A percentile compares a stretch with the other conserved stretches of the same genome.
Evolutionary conservation across 2,797 vertebrate genomes (phyloP).

Genomic region (Phataginus tetradactyla): DNA sequence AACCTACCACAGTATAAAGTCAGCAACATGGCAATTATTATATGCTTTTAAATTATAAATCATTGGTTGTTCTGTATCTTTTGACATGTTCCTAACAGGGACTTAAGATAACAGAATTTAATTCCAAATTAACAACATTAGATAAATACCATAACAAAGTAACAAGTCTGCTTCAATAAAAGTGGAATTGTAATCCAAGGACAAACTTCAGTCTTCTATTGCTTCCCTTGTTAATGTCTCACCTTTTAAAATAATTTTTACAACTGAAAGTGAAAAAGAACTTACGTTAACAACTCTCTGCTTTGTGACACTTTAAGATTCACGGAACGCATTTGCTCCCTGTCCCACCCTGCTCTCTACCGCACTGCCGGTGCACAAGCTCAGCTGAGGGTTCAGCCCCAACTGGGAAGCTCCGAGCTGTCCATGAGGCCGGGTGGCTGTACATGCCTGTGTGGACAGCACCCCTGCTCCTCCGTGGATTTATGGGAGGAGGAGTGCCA

Average conservation of each 20-base stretch:
- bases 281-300: slow-evolving; percentile 52
- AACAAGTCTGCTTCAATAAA: slow-evolving; percentile 52
- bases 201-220: slow-evolving; percentile 53
- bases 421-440: neutral
- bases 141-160: slow-evolving; percentile 47
- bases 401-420: neutral
- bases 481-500: neutral
- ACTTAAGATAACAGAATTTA: slow-evolving; percentile 57
- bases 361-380: neutral
- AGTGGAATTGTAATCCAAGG: slow-evolving; percentile 40
- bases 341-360: neutral
- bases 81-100: slow-evolving; percentile 31
- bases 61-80: neutral
- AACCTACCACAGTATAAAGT: neutral
- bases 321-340: slow-evolving; percentile 13
- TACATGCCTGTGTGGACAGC: neutral
- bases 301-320: slow-evolving; percentile 63
- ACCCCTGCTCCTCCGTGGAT: accelerated
- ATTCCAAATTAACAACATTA: slow-evolving; percentile 55
- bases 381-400: neutral
- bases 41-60: neutral
- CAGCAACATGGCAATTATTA: neutral
- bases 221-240: slow-evolving; percentile 65
- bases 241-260: slow-evolving; percentile 70
- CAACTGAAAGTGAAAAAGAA: slow-evolving; percentile 66